Evolutionary conservation across 1,140 invertebrate genomes (phyloP).

Genomic region (Drusus annulatus): DNA sequence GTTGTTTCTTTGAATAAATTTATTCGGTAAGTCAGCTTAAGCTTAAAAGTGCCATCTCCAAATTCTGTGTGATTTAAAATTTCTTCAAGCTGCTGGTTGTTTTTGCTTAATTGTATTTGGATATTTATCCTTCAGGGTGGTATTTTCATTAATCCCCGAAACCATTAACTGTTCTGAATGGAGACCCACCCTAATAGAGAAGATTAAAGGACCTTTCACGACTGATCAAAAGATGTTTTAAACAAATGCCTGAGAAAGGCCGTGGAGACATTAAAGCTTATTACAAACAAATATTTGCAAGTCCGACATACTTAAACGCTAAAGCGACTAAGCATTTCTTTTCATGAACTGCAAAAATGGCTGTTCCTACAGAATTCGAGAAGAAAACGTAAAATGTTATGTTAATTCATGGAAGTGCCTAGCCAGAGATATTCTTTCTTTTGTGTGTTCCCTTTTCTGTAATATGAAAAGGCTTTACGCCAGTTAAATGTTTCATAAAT

Average conservation of each 20-base stretch:
- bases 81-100: slow-evolving; percentile 19
- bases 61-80: not conserved
- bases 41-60: not conserved
- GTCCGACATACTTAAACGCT: not conserved
- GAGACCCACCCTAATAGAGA: slow-evolving; percentile 50
- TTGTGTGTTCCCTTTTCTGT: not conserved
- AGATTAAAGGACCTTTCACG: slow-evolving; percentile 53
- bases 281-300: slow-evolving; percentile 13
- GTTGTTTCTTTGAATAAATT: not conserved
- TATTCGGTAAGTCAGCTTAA: slow-evolving; percentile 4
- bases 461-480: not conserved
- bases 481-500: too few relatives aligned
- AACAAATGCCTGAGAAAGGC: slow-evolving; percentile 28
- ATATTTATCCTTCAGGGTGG: slow-evolving; percentile 19
- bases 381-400: not conserved
- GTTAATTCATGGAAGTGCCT: not conserved
- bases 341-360: not conserved
- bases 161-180: slow-evolving; percentile 50
- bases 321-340: not conserved
- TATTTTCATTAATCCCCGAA: slow-evolving; percentile 50
- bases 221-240: slow-evolving; percentile 53
- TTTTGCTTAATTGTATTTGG: slow-evolving; percentile 48
- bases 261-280: slow-evolving; percentile 16
- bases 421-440: not conserved
- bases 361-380: slow-evolving; percentile 4